Evolutionary conservation across 2,888 invertebrate species (phyloP), one percentile per base, ranked within the genome.

Genomic region (Drosophila putrida): DNA sequence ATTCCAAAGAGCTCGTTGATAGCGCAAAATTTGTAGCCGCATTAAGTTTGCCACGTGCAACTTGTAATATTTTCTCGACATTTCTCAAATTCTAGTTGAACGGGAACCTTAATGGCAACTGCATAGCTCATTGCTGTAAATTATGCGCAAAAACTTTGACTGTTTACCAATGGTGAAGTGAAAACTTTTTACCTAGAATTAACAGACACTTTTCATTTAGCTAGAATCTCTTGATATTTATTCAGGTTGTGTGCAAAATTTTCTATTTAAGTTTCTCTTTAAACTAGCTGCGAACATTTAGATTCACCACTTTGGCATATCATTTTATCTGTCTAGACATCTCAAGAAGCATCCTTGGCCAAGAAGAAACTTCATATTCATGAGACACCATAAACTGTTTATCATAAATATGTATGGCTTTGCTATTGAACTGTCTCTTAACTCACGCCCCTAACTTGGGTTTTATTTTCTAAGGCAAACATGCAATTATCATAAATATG

Each of bases 1-100:
- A 31, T 33, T 28, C 41, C 15, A 6, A 6, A 13, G 6, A 50
- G n/a, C 54, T 36, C 44, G 61, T 51, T 71, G 79, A 89, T 79
- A 79, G 67, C 76, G 71, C 60, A 70, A 75, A 80, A 80, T 80
- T 87, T 87, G 78, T 78, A 58, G 74, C 46, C 69, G 46, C 74
- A 78, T 74, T 78, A 55, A 75, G 62, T 75, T 77, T 59, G 74
- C 58, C 67, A 73, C 68, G 75, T 78, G 75, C 33, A 69, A 62
- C 60, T 68, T 64, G 46, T 60, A 44, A 44, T 57, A 57, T 44
- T 63, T 57, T 13, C 10, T n/a, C 38, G 28, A 38, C 47, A 41
- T 43, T 60, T 28, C 53, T 13, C 11, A 1, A 25, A 8, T 15
- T 36, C 11, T 13, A 46, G 39, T 44, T 58, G 15, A 39, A 54